phyloP scores from a whole-genome alignment of 1,140 invertebrate species.

The Eubasilissa regina region DNA sequence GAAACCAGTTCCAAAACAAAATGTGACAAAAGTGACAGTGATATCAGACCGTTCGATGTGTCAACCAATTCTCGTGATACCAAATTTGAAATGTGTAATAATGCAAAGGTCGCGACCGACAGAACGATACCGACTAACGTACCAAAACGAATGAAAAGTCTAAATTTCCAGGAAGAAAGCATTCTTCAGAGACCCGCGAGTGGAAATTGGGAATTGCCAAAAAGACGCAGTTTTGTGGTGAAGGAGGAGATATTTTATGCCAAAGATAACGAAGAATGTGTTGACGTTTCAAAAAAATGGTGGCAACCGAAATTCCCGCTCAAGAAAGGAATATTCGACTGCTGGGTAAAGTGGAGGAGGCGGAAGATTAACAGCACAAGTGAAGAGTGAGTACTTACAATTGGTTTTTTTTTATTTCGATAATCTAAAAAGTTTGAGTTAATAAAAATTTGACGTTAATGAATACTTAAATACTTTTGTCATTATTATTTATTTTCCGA shows the following conservation, averaged over 20 bases:
- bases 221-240: neutral
- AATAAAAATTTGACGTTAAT: too few relatives aligned
- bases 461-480: too few relatives aligned
- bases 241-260: constrained; percentile 21
- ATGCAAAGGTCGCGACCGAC: neutral
- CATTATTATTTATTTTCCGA: too few relatives aligned
- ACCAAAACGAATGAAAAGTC: constrained; percentile 45
- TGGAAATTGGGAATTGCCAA: constrained; percentile 26
- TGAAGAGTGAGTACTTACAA: constrained; percentile 44
- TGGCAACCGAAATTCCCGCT: constrained; percentile 37
- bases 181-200: constrained; percentile 40
- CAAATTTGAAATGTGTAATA: neutral
- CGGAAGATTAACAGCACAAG: constrained; percentile 24
- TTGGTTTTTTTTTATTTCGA: neutral
- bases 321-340: constrained; percentile 51
- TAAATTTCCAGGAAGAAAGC: constrained; percentile 53
- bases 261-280: constrained; percentile 8
- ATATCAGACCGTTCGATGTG: neutral
- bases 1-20: constrained; percentile 9
- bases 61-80: neutral
- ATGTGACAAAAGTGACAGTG: constrained; percentile 6
- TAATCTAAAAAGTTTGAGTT: too few relatives aligned
- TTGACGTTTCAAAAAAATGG: constrained; percentile 43
- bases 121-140: neutral
- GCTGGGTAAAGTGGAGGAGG: constrained; percentile 54